These are phyloP conservation scores for Cepaea hortensis DNA, from an alignment of 2,888 invertebrate species.

Conservation along the genomic window DNA sequence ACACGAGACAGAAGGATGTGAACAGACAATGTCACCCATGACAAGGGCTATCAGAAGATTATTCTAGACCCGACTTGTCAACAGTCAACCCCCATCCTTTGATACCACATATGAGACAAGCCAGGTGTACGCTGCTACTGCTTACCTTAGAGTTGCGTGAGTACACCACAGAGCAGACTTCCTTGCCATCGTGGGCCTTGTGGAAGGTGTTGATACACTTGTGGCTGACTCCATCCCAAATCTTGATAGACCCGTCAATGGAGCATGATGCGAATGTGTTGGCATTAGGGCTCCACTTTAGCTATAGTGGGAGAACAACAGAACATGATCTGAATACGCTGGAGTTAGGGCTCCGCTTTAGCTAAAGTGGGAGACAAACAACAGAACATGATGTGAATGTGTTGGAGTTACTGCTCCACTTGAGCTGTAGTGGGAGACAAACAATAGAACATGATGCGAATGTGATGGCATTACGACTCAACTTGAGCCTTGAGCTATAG, in stretches of 20 bases:
- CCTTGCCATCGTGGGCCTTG: constrained; percentile 94
- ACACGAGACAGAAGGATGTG: too few species aligned
- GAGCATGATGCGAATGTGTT: constrained; percentile 86
- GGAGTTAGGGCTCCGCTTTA: constrained; percentile 83
- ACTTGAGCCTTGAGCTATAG: too few species aligned
- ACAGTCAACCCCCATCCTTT: too few species aligned
- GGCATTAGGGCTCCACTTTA: constrained; percentile 83
- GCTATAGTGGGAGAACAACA: constrained; percentile 61
- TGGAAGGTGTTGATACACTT: constrained; percentile 94
- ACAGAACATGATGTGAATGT: constrained; percentile 85
- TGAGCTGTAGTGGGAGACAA: constrained; percentile 68
- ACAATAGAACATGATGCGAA: constrained; percentile 79
- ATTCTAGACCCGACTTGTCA: too few species aligned
- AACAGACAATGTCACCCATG: too few species aligned
- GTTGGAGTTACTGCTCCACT: constrained; percentile 84
- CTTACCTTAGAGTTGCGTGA: constrained; percentile 94
- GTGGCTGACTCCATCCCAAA: constrained; percentile 97
- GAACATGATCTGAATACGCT: constrained; percentile 86
- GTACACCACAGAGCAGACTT: constrained; percentile 94
- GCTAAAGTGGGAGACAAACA: constrained; percentile 61
- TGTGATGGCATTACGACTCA: too few species aligned
- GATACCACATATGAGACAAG: too few species aligned
- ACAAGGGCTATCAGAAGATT: too few species aligned
- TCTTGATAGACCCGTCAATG: constrained; percentile 81
- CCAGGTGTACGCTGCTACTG: not conserved